Evolutionary conservation across 2,888 invertebrate species (phyloP), one percentile per base, ranked within the genome.

Genomic region (Nesidiocoris tenuis): DNA sequence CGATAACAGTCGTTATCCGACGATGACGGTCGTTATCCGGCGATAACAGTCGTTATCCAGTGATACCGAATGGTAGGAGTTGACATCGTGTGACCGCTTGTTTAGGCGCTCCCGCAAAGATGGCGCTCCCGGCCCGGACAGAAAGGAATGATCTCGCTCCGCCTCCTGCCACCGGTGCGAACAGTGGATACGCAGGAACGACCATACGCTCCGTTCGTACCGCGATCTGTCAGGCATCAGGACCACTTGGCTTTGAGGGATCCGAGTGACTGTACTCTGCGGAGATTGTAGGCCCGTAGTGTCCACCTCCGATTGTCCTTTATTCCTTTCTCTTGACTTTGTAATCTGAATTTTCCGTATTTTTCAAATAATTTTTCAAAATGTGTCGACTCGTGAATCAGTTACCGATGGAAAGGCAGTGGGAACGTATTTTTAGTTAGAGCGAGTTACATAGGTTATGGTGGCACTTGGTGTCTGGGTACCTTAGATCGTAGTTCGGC

Each of bases 81-180:
- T n/a, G n/a, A n/a, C n/a, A n/a, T n/a, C n/a, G n/a, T n/a, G n/a
- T n/a, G n/a, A n/a, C n/a, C n/a, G n/a, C n/a, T n/a, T 70, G 23
- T 57, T 24, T 12, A 57, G 70, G 18, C 56, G 24, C 19, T 70
- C 70, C 7, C 72, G 72, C 72, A 61, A 23, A 19, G 72, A 70
- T 24, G 70, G 22, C 19, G 21, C 55, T 16, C 21, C 61, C 24
- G 63, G 61, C 54, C 54, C 61, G 22, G 63, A 72, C 12, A 63
- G 61, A 72, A 72, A 61, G 54, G 56, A 72, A 72, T 72, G 72
- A 72, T 72, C 72, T 72, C 72, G 72, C 39, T 72, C 72, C 61
- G 72, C 72, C 72, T 72, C 72, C 61, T 61, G 72, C 72, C 63
- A 61, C 17, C 25, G 72, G 63, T 72, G 72, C 63, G 72, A 72